Evolutionary conservation across 1,140 invertebrate species (phyloP), one percentile per base, ranked within the genome.

Genomic region (Trichonephila inaurata): DNA sequence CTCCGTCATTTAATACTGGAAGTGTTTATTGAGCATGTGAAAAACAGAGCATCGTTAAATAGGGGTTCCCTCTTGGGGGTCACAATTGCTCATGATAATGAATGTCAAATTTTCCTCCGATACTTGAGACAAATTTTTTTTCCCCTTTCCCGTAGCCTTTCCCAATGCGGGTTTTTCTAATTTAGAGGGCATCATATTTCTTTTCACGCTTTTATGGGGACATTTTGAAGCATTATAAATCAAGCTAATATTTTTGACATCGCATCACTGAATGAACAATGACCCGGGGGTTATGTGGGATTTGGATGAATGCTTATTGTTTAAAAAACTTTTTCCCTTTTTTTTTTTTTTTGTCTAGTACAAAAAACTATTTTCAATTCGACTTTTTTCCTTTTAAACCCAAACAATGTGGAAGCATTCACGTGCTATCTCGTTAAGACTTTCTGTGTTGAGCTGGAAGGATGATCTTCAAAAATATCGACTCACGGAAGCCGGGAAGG

Each of bases 221-320:
- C 88, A 10, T 60, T 77, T 77, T 19, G 88, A 89, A 77, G 12
- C 51, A 28, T 66, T 62, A 89, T 72, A 60, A 58, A 89, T 89
- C 88, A 89, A 77, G n/a, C 44, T 89, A 77, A 89, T 72, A 89
- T 58, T 77, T 72, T 77, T 77, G 88, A 89, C 88, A 60, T 77
- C 88, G 14, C 44, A 89, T 89, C 88, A 60, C 19, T 8, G n/a
- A 4, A 60, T 58, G 66, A 89, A 19, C 58, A 89, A 89, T 89
- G 88, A 21, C 5, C 19, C n/a, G n/a, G n/a, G 24, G 21, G 5
- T 89, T 40, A 89, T 58, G n/a, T 66, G 6, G 10, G n/a, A 33
- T 21, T n/a, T 72, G 44, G n/a, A 19, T 4, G n/a, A 8, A 21
- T 7, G 14, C 2, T 58, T 21, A 77, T 77, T 89, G 64, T 77